Evolutionary conservation across 2,113 vertebrate species (phyloP).

Genomic region (Gasterosteus aculeatus): DNA sequence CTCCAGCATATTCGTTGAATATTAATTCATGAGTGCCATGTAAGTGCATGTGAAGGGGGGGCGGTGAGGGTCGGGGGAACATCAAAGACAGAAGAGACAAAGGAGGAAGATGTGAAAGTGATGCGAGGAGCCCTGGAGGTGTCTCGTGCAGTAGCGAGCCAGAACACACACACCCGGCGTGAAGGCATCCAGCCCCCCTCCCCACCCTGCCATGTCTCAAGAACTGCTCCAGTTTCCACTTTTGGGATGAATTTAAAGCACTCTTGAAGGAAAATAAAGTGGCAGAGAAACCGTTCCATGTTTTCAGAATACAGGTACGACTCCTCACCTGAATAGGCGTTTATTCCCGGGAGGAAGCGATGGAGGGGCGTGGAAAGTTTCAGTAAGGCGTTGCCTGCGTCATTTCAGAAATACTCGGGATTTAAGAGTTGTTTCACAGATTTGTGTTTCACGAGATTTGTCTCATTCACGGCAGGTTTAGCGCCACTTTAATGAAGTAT

Average conservation of each 20-base stretch:
- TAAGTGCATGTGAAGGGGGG: not conserved
- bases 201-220: not conserved
- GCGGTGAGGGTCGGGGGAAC: not conserved
- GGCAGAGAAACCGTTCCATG: conserved; percentile 18
- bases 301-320: conserved; percentile 14
- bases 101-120: not conserved
- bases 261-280: conserved; percentile 34
- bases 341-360: not conserved
- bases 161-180: conserved; percentile 37
- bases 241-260: conserved; percentile 9
- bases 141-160: conserved; percentile 35
- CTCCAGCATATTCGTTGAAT: not conserved
- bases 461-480: not conserved
- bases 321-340: conserved; percentile 10
- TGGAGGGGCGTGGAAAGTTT: conserved; percentile 14
- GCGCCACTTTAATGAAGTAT: not conserved
- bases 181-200: conserved; percentile 12
- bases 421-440: conserved; percentile 1
- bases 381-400: not conserved
- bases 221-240: conserved; percentile 27
- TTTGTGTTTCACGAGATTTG: conserved; percentile 22
- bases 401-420: not conserved
- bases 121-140: conserved; percentile 9
- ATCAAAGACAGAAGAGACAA: conserved; percentile 14
- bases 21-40: not conserved